Base-by-base conservation (phyloP, 2,113 vertebrate species). In the Tychaedon coryphoeus region DNA sequence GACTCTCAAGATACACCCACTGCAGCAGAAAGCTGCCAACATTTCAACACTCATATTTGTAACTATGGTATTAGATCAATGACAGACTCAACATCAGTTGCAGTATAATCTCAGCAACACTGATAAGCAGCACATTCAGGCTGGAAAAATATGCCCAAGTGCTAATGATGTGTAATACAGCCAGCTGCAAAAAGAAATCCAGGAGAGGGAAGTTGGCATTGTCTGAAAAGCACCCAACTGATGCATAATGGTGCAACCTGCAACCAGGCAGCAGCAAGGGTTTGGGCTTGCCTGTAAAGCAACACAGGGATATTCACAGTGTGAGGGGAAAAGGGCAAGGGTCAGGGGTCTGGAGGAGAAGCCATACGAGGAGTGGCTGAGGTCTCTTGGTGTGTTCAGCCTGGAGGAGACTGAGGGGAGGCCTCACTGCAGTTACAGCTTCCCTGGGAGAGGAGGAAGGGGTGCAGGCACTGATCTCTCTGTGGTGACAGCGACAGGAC, bases 1-100 rank as follows among this genome's bases (percentile, higher is more conserved):
- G 79, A 31, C 82, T 92, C 91, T 88, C 42, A 6, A 93, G 92
- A 94, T 94, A 97, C 94, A 94, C 94, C 94, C 95, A 95, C 94
- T 97, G 95, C 95, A 95, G 91, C 69, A 94, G 86, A 84, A 84
- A 86, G 83, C 94, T 96, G 92, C 91, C 94, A 96, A 60, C 92
- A 14, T 93, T 95, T 95, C 91, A 89, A 23, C 86, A 48, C 83
- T 86, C 60, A 33, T 26, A 67, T 84, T 89, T 84, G 91, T 61
- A 89, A 89, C 92, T 89, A 19, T 64, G 76, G 60, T 72, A 95
- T 93, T 93, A 93, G 69, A 95, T 87, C 94, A 92, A 83, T 84
- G 92, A 89, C 94, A 97, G 95, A 87, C 88, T 96, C 83, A 88
- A 94, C 94, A 96, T 43, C 72, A 64, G 86, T 24, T 91, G 83